These are phyloP conservation scores for Aricia artaxerxes DNA, from an alignment of 2,888 invertebrate genomes.

Conservation along the genomic window DNA sequence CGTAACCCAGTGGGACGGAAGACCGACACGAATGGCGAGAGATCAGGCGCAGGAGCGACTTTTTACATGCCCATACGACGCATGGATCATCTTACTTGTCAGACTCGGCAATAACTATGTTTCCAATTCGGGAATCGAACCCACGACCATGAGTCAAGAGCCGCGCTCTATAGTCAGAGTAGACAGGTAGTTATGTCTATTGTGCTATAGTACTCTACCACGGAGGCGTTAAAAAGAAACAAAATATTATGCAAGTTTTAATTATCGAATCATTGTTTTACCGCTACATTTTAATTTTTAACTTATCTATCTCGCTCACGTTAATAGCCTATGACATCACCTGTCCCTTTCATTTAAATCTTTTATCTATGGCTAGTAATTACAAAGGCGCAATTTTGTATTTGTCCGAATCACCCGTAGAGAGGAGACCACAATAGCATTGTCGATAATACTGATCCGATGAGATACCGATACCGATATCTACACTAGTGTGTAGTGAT, in stretches of 20 bases:
- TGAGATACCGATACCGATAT: slow-evolving; percentile 50
- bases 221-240: too few relatives aligned
- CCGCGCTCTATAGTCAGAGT: too few relatives aligned
- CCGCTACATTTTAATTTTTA: background rate
- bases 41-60: too few relatives aligned
- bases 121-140: too few relatives aligned
- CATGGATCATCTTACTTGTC: too few relatives aligned
- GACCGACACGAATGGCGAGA: too few relatives aligned
- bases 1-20: too few relatives aligned
- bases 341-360: slow-evolving; percentile 6
- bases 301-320: background rate
- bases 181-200: too few relatives aligned
- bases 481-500: slow-evolving; percentile 30
- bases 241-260: background rate
- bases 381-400: slow-evolving; percentile 32
- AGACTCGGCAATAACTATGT: too few relatives aligned
- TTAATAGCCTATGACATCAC: background rate
- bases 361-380: slow-evolving; percentile 13
- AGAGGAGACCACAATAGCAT: slow-evolving; percentile 57
- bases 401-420: slow-evolving; percentile 46
- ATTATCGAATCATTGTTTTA: background rate
- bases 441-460: slow-evolving; percentile 48
- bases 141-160: too few relatives aligned
- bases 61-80: too few relatives aligned
- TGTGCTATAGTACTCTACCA: too few relatives aligned